Percentiles rank a stretch among this genome's conserved stretches.
Evolutionary conservation across 2,797 vertebrate genomes (phyloP).

Genomic region (Passerculus sandwichensis): DNA sequence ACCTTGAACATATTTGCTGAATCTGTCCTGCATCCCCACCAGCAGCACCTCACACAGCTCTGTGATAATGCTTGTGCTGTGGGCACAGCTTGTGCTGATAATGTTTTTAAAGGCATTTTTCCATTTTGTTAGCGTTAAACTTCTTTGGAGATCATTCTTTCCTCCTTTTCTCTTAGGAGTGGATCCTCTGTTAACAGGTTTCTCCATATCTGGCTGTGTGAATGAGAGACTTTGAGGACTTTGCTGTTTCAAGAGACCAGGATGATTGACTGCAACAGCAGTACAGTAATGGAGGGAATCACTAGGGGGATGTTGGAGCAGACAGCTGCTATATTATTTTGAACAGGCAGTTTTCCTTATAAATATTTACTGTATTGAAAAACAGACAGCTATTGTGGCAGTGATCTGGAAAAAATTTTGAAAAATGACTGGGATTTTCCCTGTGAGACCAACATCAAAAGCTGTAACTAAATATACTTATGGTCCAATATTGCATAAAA

Average conservation of each 20-base stretch:
- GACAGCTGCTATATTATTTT: conserved; percentile 54
- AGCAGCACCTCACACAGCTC: background rate
- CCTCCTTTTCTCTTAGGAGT: background rate
- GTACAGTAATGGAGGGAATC: conserved; percentile 54
- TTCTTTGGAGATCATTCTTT: background rate
- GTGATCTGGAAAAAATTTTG: conserved; percentile 43
- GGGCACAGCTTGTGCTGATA: background rate
- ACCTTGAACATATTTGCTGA: background rate
- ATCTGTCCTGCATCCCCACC: background rate
- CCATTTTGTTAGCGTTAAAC: background rate
- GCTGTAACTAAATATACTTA: conserved; percentile 47
- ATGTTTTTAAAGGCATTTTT: background rate
- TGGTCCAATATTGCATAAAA: conserved; percentile 41
- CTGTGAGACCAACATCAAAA: conserved; percentile 44
- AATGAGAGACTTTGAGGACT: conserved; percentile 58
- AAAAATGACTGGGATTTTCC: conserved; percentile 56
- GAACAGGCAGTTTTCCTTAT: conserved; percentile 60
- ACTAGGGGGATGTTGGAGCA: conserved; percentile 39
- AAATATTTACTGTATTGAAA: conserved; percentile 69
- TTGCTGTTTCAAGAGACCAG: conserved; percentile 40
- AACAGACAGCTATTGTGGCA: conserved; percentile 54
- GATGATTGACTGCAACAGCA: conserved; percentile 71
- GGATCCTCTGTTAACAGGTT: conserved; percentile 13
- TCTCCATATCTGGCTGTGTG: background rate
- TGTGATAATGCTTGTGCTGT: no score